Evolutionary conservation across 2,888 invertebrate species (phyloP), one percentile per base, ranked within the genome.

Genomic region (Isoperla grammatica): DNA sequence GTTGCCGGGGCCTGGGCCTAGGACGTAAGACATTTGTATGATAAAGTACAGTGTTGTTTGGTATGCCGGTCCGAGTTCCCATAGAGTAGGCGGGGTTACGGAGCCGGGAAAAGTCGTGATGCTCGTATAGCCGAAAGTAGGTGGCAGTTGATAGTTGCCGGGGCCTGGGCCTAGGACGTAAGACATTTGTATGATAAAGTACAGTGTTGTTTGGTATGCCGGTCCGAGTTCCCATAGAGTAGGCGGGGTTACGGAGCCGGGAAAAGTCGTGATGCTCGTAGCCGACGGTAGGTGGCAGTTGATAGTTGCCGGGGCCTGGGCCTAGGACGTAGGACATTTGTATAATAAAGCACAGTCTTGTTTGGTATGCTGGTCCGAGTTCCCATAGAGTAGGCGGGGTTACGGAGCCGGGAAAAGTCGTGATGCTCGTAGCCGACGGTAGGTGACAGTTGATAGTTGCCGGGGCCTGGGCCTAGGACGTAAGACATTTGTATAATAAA

Each of bases 1-100:
- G 56, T 80, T 81, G 63, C 81, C 83, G 23, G 86, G 86, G 1
- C 86, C 86, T 56, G 87, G 86, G 49, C 86, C 86, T 84, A 58
- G 23, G 61, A 64, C n/a, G 8, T n/a, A n/a, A n/a, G n/a, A n/a
- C n/a, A n/a, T n/a, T n/a, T n/a, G n/a, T n/a, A n/a, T n/a, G n/a
- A n/a, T n/a, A n/a, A n/a, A n/a, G n/a, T n/a, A 73, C 66, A 66
- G 73, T 65, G 61, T 66, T 64, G 61, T 67, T 67, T 1, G 58
- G 60, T 3, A 63, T 39, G 3, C 61, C 59, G 19, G 68, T 65
- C 29, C 77, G 74, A 13, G 72, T 72, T 48, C 82, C 81, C 71
- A 87, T 80, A 50, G 82, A 81, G 71, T 77, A 87, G 71, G 83
- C 81, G 3, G 87, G 86, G 71, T 79, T 78, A 65, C 85, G 78